Evolutionary conservation across 2,113 vertebrate genomes (phyloP), one percentile per base, ranked within the genome.

Genomic region (Oryzias melastigma): DNA sequence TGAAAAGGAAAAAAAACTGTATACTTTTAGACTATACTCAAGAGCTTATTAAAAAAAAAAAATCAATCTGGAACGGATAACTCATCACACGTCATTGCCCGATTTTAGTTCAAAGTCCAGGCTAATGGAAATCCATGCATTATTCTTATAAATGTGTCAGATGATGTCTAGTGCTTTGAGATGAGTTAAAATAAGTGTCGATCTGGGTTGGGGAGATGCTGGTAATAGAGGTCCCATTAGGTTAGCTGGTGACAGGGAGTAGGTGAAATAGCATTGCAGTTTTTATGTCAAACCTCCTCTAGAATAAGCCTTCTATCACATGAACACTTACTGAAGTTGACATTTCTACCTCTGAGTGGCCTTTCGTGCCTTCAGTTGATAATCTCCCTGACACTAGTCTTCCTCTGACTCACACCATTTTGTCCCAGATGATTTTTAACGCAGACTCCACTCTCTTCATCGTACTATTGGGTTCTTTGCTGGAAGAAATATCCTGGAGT

Each of bases 161-260:
- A 35, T 35, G 35, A 12, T 35, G 35, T 35, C 35, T 19, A 4
- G 19, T 17, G 35, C 7, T 13, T 55, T 15, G 22, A 20, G 48
- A 72, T 66, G 52, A 77, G 52, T 25, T 51, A 56, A 51, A 56
- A 65, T 71, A 49, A 69, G 19, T 61, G 62, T 59, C 65, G 81
- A 45, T 73, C 53, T 58, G 50, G 71, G 62, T 56, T 71, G 25
- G 54, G 24, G 22, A 19, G 25, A 45, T 65, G 58, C 43, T 65
- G 56, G 44, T 68, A 71, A 71, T 61, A 58, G 71, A 72, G 68
- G 58, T 81, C 56, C 17, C 42, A 57, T 27, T 46, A 14, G 60
- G 43, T 45, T 62, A 16, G 22, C 50, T 43, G 49, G 20, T 69
- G 68, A 66, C 49, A 50, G 51, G 63, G 22, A 58, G 50, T 42